phyloP scores from a whole-genome alignment of 2,888 invertebrate genomes.

The Phengaris arion region DNA sequence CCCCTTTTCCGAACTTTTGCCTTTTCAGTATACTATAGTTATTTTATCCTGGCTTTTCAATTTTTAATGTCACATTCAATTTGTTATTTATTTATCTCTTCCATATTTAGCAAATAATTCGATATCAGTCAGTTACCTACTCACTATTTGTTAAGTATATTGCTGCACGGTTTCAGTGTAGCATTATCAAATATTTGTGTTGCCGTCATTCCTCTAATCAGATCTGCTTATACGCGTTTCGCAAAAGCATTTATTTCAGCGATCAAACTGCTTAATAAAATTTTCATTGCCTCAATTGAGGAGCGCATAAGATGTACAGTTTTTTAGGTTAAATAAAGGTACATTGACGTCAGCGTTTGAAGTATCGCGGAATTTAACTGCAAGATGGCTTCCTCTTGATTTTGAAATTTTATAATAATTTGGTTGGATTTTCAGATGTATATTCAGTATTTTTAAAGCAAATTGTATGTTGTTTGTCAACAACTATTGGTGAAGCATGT shows the following conservation, averaged over 20 bases:
- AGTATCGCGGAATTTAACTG: constrained; percentile 1
- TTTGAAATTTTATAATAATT: too few species aligned
- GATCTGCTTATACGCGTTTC: not conserved
- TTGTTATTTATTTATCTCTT: not conserved
- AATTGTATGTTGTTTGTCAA: too few species aligned
- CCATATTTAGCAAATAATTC: constrained; percentile 2
- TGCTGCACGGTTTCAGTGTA: constrained; percentile 3
- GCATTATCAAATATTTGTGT: constrained; percentile 3
- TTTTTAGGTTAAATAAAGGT: constrained; percentile 23
- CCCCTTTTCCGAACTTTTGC: too few species aligned
- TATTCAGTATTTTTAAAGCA: not conserved
- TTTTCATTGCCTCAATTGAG: constrained; percentile 20
- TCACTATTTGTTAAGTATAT: not conserved
- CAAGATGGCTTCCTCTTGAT: not conserved
- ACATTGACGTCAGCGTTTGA: constrained; percentile 12
- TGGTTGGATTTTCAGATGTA: not conserved
- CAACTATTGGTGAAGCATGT: too few species aligned
- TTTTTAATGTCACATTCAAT: not conserved
- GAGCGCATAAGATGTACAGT: constrained; percentile 16
- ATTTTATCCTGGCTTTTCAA: not conserved
- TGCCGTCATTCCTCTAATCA: constrained; percentile 2
- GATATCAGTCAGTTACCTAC: constrained; percentile 7
- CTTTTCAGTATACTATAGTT: too few species aligned
- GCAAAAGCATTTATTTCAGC: constrained; percentile 28
- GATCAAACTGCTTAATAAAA: constrained; percentile 25